phyloP scores from a whole-genome alignment of 2,113 vertebrate genomes.

The Megaceryle maxima region DNA sequence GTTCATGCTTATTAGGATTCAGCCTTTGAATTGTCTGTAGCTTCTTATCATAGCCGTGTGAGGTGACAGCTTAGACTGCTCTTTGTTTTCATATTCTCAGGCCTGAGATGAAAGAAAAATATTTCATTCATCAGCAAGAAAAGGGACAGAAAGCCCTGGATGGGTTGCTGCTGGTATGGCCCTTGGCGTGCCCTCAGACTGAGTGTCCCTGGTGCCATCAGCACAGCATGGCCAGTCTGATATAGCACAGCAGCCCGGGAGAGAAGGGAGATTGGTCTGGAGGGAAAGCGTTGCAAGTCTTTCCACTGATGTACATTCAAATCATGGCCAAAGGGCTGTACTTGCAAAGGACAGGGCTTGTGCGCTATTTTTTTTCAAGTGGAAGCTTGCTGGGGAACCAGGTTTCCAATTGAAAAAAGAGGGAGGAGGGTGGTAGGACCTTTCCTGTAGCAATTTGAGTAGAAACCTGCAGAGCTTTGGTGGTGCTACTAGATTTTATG shows the following conservation, averaged over 20 bases:
- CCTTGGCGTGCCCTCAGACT: background rate
- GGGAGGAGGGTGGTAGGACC: background rate
- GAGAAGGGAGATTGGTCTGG: background rate
- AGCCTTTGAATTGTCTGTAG: background rate
- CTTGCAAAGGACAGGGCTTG: background rate
- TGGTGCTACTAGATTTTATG: background rate
- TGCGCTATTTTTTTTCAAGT: background rate
- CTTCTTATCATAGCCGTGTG: background rate
- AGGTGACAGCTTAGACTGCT: background rate
- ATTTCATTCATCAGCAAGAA: background rate
- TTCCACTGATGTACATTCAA: background rate
- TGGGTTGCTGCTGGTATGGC: background rate
- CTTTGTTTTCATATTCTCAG: background rate
- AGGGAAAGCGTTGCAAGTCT: background rate
- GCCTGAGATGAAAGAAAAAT: background rate
- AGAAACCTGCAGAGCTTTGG: background rate
- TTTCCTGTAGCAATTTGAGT: background rate
- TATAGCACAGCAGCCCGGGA: rapidly evolving
- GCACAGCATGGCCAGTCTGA: background rate
- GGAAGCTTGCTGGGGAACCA: background rate
- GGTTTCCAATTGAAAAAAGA: background rate
- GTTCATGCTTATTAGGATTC: background rate
- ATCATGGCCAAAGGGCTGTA: background rate
- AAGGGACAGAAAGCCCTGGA: background rate
- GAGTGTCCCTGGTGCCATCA: background rate